Conservation (phyloP, 64 coral and sea anemone species). For the Astreopora myriophthalma region DNA sequence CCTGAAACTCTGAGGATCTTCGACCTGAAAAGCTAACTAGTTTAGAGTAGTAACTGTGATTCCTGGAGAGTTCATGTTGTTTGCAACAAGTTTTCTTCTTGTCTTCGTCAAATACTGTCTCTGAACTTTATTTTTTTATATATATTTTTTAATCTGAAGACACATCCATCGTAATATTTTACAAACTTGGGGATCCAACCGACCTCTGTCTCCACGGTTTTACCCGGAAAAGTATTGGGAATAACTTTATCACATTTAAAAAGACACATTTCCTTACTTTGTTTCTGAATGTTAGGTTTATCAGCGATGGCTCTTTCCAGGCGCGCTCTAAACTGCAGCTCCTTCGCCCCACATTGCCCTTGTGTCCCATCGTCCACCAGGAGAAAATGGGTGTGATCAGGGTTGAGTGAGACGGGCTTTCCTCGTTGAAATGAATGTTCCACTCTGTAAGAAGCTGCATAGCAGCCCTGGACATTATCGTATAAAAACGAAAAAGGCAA, state of each 20-base stretch:
- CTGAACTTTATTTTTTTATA: too few species aligned
- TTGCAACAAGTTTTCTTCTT: too few species aligned
- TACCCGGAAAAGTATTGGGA: too few species aligned
- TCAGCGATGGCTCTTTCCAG: conserved; percentile 65
- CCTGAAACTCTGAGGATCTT: too few species aligned
- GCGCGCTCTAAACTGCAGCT: conserved; percentile 35
- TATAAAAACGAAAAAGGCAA: not conserved
- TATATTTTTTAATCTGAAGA: too few species aligned
- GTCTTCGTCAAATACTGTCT: too few species aligned
- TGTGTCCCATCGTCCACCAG: conserved; percentile 74
- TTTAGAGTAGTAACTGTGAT: too few species aligned
- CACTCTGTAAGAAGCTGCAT: conserved; percentile 59
- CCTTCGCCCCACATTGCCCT: conserved; percentile 63
- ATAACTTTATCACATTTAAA: too few species aligned
- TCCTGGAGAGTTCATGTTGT: too few species aligned
- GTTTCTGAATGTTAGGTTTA: conserved; percentile 62
- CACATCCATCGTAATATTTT: not conserved
- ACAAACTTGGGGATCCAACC: too few species aligned
- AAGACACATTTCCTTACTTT: conserved; percentile 30
- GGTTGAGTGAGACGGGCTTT: conserved; percentile 67
- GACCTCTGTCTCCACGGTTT: too few species aligned
- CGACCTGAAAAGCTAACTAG: too few species aligned
- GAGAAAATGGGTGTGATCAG: conserved; percentile 75
- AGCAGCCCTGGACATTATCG: conserved; percentile 29
- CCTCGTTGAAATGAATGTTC: conserved; percentile 64